Evolutionary conservation across 1,140 invertebrate species (phyloP), one percentile per base, ranked within the genome.

Genomic region (Orius insidiosus): DNA sequence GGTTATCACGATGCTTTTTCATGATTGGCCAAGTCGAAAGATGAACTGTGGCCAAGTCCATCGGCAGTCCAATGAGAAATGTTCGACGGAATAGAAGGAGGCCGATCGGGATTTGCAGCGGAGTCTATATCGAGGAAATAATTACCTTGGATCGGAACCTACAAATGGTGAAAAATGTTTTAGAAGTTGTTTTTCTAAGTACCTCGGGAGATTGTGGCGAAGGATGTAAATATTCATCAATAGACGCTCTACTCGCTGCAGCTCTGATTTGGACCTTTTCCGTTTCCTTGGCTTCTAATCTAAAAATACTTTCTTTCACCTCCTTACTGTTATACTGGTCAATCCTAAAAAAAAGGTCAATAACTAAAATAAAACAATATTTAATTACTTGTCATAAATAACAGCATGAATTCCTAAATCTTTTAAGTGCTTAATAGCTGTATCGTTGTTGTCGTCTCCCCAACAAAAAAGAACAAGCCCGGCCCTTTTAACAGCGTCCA

Each of bases 381-480:
- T 19, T 45, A 35, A 3, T n/a, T 41, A 14, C 72, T 85, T 89
- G 60, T 96, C 90, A 60, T 92, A 94, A 56, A 95, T 94, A 30
- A 95, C 80, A 35, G 82, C 90, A 60, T 95, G 85, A 15, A 94
- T 69, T 3, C 88, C 88, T 41, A 89, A 67, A 52, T 80, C 70
- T 62, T 92, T 92, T 0, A 95, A 67, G 56, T 79, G 72, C 53
- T 79, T 78, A 36, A 94, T 89, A n/a, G 76, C 74, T 47, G 76
- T 76, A 59, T 86, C 78, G 55, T 94, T 93, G 57, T 90, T 92
- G 59, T 93, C 86, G 59, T 95, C 88, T 4, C 92, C 92, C 92
- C 92, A 97, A 59, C 86, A 92, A 60, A 96, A 96, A 35, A 94
- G 74, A 1, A 93, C 74, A 13, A 95, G 67, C 10, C 81, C 80